Base-by-base conservation (phyloP, 2,113 vertebrate species). In the Stegastes partitus region DNA sequence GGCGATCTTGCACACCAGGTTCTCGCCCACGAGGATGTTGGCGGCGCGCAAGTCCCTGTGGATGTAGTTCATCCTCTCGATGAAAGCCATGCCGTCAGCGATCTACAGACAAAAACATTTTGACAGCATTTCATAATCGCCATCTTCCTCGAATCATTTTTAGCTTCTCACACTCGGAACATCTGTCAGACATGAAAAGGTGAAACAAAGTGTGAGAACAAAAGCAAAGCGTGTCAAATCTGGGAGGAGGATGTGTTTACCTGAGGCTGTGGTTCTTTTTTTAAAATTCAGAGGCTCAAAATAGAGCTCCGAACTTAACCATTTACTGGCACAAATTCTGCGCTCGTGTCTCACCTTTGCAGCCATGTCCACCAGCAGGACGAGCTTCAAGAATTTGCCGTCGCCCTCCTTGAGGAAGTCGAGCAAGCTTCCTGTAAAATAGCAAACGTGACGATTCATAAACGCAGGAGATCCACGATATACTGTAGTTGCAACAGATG, bases 11-110 rank as follows among this genome's bases (percentile, higher is more conserved):
- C 97, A 99, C 71, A 96, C 97, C 85, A 98, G 95, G 92, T 98
- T 99, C 90, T 99, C 97, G 55, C 96, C 97, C 50, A 99, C 97
- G 39, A 98, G 96, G 74, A 99, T 98, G 91, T 99, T 99, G 83
- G 97, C 97, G 50, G 97, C 97, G 5, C 97, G 95, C 87, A 99
- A 96, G 87, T 99, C 97, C 90, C 97, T 94, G 89, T 99, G 97
- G 91, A 99, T 99, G 94, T 99, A 99, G 93, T 99, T 99, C 97
- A 98, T 99, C 94, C 97, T 96, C 95, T 99, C 97, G 88, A 99
- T 99, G 92, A 98, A 98, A 11, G 97, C 97, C 97, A 99, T 99
- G 45, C 97, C 97, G 86, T 98, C 97, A 37, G 97, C 96, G 80
- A 98, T 98, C 97, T 97, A 88, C 68, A 90, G 83, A 77, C 39